phyloP scores from a whole-genome alignment of 2,113 vertebrate genomes.

The Leucopsar rothschildi region DNA sequence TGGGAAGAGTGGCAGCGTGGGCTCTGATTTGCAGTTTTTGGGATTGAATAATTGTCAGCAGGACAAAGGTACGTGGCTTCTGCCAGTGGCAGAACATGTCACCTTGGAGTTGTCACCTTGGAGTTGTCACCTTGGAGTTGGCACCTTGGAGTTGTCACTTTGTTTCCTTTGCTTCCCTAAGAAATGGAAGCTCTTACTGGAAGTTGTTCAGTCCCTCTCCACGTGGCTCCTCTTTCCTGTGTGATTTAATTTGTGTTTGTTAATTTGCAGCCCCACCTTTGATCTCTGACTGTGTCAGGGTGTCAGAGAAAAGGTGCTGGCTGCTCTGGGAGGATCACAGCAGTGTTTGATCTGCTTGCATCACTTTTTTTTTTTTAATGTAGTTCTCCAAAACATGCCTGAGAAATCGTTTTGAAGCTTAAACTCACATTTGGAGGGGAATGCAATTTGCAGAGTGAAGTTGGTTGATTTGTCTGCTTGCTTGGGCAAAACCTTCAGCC shows the following conservation, averaged over 20 bases:
- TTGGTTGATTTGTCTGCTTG: neutral
- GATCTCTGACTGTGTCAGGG: neutral
- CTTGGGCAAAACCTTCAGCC: neutral
- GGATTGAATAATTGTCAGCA: conserved; percentile 68
- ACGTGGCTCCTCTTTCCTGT: rapidly evolving
- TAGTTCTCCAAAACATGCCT: neutral
- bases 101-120: neutral
- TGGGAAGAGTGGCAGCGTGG: conserved; percentile 82
- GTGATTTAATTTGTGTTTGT: neutral
- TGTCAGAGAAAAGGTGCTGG: neutral
- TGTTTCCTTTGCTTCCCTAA: neutral
- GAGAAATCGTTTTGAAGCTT: neutral
- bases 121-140: neutral
- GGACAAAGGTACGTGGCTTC: conserved; percentile 75
- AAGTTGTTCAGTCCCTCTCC: neutral
- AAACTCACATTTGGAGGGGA: neutral
- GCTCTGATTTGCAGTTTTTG: conserved; percentile 78
- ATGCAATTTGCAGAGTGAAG: neutral
- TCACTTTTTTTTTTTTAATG: rapidly evolving
- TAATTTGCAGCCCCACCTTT: neutral
- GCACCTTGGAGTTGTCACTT: neutral
- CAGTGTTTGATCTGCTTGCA: neutral
- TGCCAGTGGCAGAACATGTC: neutral
- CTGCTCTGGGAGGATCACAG: neutral
- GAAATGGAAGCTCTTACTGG: rapidly evolving